phyloP scores from a whole-genome alignment of 2,113 vertebrate genomes.

The Antechinus stuartii region DNA sequence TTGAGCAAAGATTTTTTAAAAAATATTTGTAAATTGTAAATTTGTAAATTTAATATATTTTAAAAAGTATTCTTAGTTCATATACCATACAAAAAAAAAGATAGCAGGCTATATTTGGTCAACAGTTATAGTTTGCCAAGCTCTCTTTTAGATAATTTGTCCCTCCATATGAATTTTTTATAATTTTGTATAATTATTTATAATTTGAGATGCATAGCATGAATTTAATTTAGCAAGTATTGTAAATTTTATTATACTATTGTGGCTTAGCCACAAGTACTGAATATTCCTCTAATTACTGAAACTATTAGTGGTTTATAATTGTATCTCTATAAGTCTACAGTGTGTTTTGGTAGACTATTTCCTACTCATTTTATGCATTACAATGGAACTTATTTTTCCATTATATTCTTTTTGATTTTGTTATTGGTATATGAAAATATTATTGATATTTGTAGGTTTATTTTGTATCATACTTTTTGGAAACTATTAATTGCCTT shows the following conservation, averaged over 20 bases:
- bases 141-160: not conserved
- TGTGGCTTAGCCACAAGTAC: not conserved
- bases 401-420: not conserved
- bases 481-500: not conserved
- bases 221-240: not conserved
- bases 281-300: not conserved
- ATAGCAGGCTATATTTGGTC: not conserved
- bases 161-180: not conserved
- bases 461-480: not conserved
- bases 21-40: not conserved
- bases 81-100: not conserved
- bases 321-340: not conserved
- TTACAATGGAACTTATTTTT: not conserved
- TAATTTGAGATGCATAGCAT: not conserved
- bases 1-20: not conserved
- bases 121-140: not conserved
- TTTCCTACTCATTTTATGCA: not conserved
- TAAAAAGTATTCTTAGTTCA: not conserved
- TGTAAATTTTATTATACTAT: not conserved
- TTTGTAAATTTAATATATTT: not conserved
- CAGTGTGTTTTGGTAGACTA: not conserved
- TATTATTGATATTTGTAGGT: not conserved
- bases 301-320: not conserved
- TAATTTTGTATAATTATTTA: not conserved
- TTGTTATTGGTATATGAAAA: not conserved